Percentiles rank a stretch among this genome's conserved stretches.
Conservation (phyloP, 2,888 invertebrate genomes). For the Spilarctia lutea region DNA sequence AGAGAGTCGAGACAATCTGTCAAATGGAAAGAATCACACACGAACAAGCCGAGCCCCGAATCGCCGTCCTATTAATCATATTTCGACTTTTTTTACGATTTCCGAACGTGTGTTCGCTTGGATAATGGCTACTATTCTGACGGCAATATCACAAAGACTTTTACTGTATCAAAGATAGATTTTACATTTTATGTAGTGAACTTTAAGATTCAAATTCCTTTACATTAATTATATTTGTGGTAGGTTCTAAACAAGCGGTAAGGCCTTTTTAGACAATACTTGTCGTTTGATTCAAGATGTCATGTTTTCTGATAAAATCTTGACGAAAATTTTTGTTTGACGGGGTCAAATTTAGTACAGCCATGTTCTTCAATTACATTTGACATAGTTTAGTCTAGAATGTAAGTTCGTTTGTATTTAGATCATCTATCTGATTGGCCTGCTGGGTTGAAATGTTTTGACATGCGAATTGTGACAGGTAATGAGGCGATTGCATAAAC, state of each 20-base stretch:
- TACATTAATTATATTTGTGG: conserved; percentile 38
- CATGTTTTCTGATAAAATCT: conserved; percentile 81
- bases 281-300: conserved; percentile 83
- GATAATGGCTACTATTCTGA: conserved; percentile 81
- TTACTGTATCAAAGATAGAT: conserved; percentile 29
- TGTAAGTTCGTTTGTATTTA: conserved; percentile 66
- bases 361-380: conserved; percentile 81
- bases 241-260: conserved; percentile 62
- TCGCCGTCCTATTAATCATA: conserved; percentile 85
- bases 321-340: conserved; percentile 80
- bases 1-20: conserved; percentile 86
- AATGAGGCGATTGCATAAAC: conserved; percentile 38
- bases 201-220: conserved; percentile 47
- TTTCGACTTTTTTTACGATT: conserved; percentile 83
- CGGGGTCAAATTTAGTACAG: conserved; percentile 77
- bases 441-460: conserved; percentile 61
- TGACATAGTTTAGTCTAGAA: conserved; percentile 70
- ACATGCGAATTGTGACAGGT: conserved; percentile 51
- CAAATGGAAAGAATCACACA: conserved; percentile 85
- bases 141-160: conserved; percentile 65
- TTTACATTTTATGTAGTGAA: conserved; percentile 34
- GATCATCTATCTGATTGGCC: conserved; percentile 70
- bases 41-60: conserved; percentile 69
- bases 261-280: conserved; percentile 75
- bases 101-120: conserved; percentile 82